These are phyloP conservation scores for Microctonus aethiopoides DNA, from an alignment of 2,888 invertebrate genomes.

Conservation along the genomic window DNA sequence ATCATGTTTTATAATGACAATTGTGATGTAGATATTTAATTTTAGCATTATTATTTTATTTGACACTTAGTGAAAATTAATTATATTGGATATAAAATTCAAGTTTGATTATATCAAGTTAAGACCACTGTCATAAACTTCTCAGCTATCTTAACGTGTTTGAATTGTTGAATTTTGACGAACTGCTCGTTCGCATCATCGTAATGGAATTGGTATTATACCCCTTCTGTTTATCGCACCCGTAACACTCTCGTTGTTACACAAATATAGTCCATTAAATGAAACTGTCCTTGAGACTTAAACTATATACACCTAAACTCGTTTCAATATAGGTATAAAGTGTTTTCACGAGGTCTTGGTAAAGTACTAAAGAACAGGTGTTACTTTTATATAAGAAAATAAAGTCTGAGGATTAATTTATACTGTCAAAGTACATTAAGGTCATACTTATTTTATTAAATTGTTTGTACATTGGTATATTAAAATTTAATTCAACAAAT, in stretches of 20 bases:
- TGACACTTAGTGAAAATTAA: too few relatives aligned
- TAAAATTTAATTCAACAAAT: background rate
- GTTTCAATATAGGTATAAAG: constrained; percentile 24
- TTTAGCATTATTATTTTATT: too few relatives aligned
- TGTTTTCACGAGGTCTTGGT: constrained; percentile 23
- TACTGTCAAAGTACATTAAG: constrained; percentile 5
- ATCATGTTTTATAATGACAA: background rate
- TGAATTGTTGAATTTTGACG: constrained; percentile 17
- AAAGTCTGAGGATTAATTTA: constrained; percentile 18
- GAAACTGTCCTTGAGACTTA: constrained; percentile 32
- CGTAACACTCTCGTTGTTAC: background rate
- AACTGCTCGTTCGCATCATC: constrained; percentile 17
- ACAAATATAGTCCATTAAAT: constrained; percentile 39
- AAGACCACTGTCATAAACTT: constrained; percentile 5
- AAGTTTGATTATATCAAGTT: background rate
- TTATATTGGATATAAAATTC: background rate
- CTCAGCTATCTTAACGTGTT: background rate
- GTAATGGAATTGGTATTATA: constrained; percentile 12
- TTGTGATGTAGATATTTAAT: too few relatives aligned
- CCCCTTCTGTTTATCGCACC: background rate
- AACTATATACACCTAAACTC: constrained; percentile 2
- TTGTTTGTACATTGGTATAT: background rate
- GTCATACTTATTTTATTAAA: background rate
- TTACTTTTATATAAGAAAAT: constrained; percentile 17
- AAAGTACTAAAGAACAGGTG: constrained; percentile 31